A percentile compares a stretch with the other conserved stretches of the same genome.
Evolutionary conservation across 2,888 invertebrate species (phyloP).

Genomic region (Kuschelorhynchus macadamiae): DNA sequence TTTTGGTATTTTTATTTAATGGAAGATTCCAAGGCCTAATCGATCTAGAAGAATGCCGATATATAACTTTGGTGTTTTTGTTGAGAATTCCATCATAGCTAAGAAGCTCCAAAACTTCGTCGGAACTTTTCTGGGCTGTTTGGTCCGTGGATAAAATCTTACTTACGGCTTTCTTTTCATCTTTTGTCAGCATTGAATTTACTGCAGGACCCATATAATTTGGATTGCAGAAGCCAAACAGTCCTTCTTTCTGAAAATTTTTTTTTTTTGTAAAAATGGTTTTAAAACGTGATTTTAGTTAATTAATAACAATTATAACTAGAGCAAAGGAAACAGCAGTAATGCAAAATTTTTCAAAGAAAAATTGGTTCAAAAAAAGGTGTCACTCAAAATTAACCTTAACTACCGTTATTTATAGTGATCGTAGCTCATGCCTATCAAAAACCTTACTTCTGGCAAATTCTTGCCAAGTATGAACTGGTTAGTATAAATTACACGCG

Average conservation of each 20-base stretch:
- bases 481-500: too few species aligned
- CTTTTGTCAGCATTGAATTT: conserved; percentile 61
- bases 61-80: conserved; percentile 65
- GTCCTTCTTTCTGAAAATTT: conserved; percentile 66
- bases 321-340: conserved; percentile 2
- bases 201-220: conserved; percentile 79
- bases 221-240: conserved; percentile 82
- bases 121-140: conserved; percentile 46
- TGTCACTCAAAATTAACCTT: too few species aligned
- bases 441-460: too few species aligned
- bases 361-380: too few species aligned
- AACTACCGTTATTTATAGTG: too few species aligned
- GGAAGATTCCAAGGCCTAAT: conserved; percentile 70
- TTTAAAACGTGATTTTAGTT: too few species aligned
- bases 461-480: too few species aligned
- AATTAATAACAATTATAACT: background rate
- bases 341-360: background rate
- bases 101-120: conserved; percentile 64
- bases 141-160: conserved; percentile 52
- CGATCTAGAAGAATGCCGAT: conserved; percentile 60
- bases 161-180: conserved; percentile 55
- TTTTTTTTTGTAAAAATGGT: too few species aligned
- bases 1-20: conserved; percentile 59
- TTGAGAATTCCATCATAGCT: conserved; percentile 62
- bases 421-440: too few species aligned